These are phyloP conservation scores for Sebastes fasciatus DNA, from an alignment of 2,113 vertebrate genomes.

Conservation along the genomic window DNA sequence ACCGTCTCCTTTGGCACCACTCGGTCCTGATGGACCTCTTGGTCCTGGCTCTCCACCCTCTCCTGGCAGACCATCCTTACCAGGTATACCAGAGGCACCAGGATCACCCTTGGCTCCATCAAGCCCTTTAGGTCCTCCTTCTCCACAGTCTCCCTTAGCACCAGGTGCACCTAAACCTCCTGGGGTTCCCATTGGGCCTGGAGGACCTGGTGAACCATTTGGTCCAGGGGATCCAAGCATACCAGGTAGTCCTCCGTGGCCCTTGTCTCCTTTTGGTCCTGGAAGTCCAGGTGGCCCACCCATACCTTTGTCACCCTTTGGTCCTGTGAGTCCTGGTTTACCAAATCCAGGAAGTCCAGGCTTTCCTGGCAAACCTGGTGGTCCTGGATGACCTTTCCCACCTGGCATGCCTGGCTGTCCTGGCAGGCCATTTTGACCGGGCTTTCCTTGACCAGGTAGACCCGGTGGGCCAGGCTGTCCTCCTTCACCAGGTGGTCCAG, in stretches of 20 bases:
- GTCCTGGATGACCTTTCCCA: conserved; percentile 92
- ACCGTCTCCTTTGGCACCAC: conserved; percentile 90
- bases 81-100: conserved; percentile 90
- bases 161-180: conserved; percentile 90
- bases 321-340: conserved; percentile 92
- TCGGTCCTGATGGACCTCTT: conserved; percentile 89
- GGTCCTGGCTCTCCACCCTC: conserved; percentile 91
- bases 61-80: conserved; percentile 92
- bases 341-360: conserved; percentile 92
- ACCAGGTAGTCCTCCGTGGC: conserved; percentile 89
- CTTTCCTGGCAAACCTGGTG: conserved; percentile 91
- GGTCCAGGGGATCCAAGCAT: conserved; percentile 89
- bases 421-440: conserved; percentile 90
- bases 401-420: conserved; percentile 93
- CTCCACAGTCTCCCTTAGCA: conserved; percentile 92
- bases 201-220: conserved; percentile 87
- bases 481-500: conserved; percentile 86
- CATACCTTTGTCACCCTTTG: conserved; percentile 92
- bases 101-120: conserved; percentile 89
- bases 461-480: conserved; percentile 92
- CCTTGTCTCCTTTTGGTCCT: conserved; percentile 93
- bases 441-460: conserved; percentile 90
- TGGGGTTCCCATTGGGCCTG: conserved; percentile 89
- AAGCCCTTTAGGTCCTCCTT: conserved; percentile 89
- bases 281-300: conserved; percentile 86